phyloP scores from a whole-genome alignment of 2,113 vertebrate species.

The Papio anubis region DNA sequence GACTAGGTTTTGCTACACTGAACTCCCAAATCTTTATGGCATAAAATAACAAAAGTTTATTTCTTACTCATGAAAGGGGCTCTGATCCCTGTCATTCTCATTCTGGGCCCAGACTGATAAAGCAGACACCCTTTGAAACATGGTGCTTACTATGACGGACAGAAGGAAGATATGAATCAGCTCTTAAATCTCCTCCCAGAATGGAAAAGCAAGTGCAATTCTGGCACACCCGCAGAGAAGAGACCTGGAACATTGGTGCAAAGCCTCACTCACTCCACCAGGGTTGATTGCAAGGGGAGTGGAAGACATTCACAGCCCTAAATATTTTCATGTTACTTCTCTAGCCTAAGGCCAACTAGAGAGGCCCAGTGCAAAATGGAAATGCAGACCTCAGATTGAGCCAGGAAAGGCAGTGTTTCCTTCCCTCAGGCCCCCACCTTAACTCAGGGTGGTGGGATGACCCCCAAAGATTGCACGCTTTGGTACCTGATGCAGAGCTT shows the following conservation, averaged over 20 bases:
- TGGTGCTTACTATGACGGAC: accelerated
- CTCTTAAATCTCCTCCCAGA: neutral
- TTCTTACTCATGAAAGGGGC: neutral
- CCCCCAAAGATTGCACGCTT: neutral
- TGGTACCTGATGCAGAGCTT: no score
- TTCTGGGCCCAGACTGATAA: neutral
- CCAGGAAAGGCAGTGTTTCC: no score
- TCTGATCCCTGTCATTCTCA: neutral
- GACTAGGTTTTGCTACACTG: neutral
- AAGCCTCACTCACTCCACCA: no score
- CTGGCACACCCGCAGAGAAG: accelerated
- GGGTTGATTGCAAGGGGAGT: accelerated
- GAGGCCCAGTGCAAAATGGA: neutral
- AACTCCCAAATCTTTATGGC: neutral
- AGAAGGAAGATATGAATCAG: accelerated
- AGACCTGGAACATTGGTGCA: accelerated
- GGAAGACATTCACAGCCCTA: neutral
- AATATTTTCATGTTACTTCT: neutral
- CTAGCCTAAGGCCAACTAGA: neutral
- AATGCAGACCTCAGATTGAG: neutral
- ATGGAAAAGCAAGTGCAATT: accelerated
- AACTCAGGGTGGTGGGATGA: no score
- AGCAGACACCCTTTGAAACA: neutral
- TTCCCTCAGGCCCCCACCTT: neutral
- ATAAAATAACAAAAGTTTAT: neutral